phyloP scores from a whole-genome alignment of 2,888 invertebrate genomes.

The Caenorhabditis sulstoni region DNA sequence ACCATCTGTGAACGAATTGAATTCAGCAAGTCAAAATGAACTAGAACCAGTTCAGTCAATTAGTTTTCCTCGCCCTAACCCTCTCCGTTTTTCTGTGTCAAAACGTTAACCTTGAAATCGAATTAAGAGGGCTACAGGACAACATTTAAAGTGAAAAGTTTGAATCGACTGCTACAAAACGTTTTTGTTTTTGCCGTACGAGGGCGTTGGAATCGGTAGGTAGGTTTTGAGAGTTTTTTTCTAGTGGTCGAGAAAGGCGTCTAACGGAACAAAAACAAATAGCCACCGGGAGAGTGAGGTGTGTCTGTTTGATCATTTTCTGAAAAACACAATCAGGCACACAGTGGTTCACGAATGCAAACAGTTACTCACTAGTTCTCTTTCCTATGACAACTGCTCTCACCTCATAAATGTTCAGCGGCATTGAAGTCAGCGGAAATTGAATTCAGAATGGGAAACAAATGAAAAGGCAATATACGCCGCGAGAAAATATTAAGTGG shows the following conservation, averaged over 20 bases:
- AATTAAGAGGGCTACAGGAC: constrained; percentile 41
- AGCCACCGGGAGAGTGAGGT: background rate
- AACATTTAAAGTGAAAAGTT: constrained; percentile 8
- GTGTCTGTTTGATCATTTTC: constrained; percentile 27
- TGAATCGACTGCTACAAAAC: constrained; percentile 11
- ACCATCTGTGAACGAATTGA: constrained; percentile 18
- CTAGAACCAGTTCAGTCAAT: constrained; percentile 56
- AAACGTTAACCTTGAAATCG: constrained; percentile 53
- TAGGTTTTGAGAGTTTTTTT: constrained; percentile 6
- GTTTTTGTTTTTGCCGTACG: background rate
- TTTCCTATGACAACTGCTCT: too few species aligned
- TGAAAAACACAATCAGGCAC: constrained; percentile 21
- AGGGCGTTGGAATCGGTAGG: background rate
- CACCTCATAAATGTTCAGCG: too few species aligned
- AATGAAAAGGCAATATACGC: constrained; percentile 6
- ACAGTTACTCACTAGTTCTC: constrained; percentile 8
- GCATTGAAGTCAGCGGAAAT: background rate
- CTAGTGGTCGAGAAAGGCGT: constrained; percentile 6
- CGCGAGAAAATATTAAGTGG: constrained; percentile 29
- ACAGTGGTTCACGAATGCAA: constrained; percentile 13
- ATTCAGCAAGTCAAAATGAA: constrained; percentile 16
- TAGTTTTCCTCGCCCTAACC: constrained; percentile 9
- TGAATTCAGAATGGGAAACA: background rate
- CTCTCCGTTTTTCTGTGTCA: constrained; percentile 39
- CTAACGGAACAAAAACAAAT: constrained; percentile 17